phyloP scores from a whole-genome alignment of 2,888 invertebrate species.

The Fragum whitleyi region DNA sequence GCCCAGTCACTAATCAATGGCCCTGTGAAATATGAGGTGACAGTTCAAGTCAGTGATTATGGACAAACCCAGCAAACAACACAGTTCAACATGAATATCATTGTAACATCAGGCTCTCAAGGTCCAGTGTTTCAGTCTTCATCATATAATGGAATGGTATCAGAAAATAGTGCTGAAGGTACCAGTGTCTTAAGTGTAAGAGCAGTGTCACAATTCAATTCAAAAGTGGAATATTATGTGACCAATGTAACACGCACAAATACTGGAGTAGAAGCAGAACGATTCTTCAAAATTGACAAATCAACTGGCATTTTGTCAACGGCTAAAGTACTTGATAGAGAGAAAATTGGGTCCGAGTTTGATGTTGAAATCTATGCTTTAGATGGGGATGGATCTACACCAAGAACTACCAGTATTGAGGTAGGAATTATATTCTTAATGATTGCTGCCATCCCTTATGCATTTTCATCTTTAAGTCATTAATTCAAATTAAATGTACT shows the following conservation, averaged over 20 bases:
- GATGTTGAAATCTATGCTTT: conserved; percentile 80
- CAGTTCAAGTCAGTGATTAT: conserved; percentile 71
- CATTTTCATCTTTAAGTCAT: no score
- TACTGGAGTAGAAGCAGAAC: conserved; percentile 85
- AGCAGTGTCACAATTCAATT: conserved; percentile 67
- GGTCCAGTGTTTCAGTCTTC: conserved; percentile 71
- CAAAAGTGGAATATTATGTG: conserved; percentile 93
- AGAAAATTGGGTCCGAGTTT: conserved; percentile 75
- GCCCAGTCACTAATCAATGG: conserved; percentile 50
- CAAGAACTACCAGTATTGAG: conserved; percentile 76
- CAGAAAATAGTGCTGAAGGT: conserved; percentile 95
- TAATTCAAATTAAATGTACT: no score
- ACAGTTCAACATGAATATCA: conserved; percentile 64
- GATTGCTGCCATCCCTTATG: no score
- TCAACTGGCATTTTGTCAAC: conserved; percentile 74
- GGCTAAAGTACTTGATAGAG: conserved; percentile 74
- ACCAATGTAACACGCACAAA: conserved; percentile 88
- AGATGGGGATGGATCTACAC: conserved; percentile 70
- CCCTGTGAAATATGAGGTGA: conserved; percentile 65
- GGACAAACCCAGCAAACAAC: conserved; percentile 58
- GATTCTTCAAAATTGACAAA: conserved; percentile 75
- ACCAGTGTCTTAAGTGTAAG: conserved; percentile 93
- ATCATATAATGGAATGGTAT: conserved; percentile 90
- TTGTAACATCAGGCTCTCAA: conserved; percentile 51
- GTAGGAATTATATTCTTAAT: no score